phyloP scores from a whole-genome alignment of 2,797 vertebrate species.

The Cryptoblepharus egeriae region DNA sequence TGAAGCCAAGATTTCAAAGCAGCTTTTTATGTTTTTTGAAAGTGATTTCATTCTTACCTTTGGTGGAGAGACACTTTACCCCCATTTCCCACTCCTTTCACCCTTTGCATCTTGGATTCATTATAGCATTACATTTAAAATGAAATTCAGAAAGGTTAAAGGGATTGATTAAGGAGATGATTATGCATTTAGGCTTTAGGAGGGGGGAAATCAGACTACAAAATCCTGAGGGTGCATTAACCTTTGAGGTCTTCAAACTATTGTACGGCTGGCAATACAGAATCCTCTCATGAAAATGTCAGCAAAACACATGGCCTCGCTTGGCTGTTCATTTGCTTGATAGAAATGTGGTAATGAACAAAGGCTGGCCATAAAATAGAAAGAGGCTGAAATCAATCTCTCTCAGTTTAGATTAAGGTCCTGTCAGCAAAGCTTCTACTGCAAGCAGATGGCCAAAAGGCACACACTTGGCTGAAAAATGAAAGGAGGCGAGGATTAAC shows the following conservation, averaged over 20 bases:
- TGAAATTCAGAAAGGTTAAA: slow-evolving; percentile 42
- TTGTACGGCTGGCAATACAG: neutral
- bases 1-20: slow-evolving; percentile 20
- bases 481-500: neutral
- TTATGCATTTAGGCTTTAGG: slow-evolving; percentile 26
- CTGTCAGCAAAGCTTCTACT: slow-evolving; percentile 7
- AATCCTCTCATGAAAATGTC: slow-evolving; percentile 48
- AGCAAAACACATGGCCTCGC: slow-evolving; percentile 18
- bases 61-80: slow-evolving; percentile 23
- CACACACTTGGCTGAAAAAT: slow-evolving; percentile 21
- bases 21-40: slow-evolving; percentile 2
- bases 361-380: neutral
- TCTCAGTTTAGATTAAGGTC: slow-evolving; percentile 4
- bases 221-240: slow-evolving; percentile 33
- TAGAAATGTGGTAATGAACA: slow-evolving; percentile 41
- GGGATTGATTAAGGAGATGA: slow-evolving; percentile 49
- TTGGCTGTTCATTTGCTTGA: slow-evolving; percentile 41
- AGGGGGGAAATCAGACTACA: slow-evolving; percentile 10
- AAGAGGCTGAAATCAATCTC: neutral
- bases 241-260: slow-evolving; percentile 45
- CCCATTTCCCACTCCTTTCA: slow-evolving; percentile 35
- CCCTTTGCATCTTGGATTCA: slow-evolving; percentile 38
- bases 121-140: slow-evolving; percentile 28
- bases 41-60: slow-evolving; percentile 4
- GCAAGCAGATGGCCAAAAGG: neutral